phyloP scores from a whole-genome alignment of 1,140 invertebrate species.

The Acyrthosiphon pisum region DNA sequence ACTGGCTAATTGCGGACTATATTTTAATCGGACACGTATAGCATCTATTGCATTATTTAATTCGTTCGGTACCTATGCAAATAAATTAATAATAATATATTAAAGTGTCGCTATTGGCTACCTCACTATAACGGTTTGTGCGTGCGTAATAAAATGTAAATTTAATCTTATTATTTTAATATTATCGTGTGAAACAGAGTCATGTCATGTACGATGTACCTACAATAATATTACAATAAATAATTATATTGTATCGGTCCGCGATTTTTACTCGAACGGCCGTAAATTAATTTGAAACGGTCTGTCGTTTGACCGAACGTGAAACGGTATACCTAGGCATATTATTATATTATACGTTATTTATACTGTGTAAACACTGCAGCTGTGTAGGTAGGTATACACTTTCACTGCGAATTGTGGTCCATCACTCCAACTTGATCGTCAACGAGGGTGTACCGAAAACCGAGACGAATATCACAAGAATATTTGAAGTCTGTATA shows the following conservation, averaged over 20 bases:
- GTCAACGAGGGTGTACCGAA: neutral
- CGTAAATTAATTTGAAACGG: neutral
- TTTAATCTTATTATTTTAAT: neutral
- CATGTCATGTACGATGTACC: neutral
- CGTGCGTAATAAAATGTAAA: neutral
- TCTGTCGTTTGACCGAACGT: neutral
- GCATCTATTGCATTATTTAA: neutral
- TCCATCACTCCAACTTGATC: neutral
- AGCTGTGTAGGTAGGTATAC: neutral
- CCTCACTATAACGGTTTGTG: neutral
- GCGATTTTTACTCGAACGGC: neutral
- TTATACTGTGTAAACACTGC: neutral
- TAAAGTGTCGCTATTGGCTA: neutral
- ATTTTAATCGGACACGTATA: neutral
- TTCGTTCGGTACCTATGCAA: neutral
- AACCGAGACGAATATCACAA: neutral
- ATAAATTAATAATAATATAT: neutral
- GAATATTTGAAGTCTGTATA: neutral
- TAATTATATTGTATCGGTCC: neutral
- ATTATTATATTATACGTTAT: neutral
- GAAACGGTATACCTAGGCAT: neutral
- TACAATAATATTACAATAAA: neutral
- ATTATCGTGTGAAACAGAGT: neutral
- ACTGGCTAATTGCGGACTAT: neutral
- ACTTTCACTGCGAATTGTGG: neutral